A percentile compares a stretch with the other conserved stretches of the same genome.
Evolutionary conservation across 2,113 vertebrate genomes (phyloP).

Genomic region (Rutilus rutilus): DNA sequence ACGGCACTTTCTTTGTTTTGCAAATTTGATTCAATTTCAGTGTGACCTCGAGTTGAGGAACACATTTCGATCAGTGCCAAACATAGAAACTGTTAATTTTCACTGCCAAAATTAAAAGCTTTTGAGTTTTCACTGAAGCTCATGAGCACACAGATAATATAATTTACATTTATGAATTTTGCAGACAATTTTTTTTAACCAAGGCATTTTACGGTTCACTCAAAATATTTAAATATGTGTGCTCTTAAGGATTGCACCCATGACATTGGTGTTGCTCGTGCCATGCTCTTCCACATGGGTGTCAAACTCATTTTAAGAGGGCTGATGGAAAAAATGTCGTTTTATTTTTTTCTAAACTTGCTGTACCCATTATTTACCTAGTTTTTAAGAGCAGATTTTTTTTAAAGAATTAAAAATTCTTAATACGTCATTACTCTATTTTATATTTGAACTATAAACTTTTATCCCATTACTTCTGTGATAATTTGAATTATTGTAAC

Average conservation of each 20-base stretch:
- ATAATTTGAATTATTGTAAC: no score
- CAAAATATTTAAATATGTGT: background rate
- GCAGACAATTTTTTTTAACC: background rate
- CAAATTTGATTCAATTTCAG: conserved; percentile 16
- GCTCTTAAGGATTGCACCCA: background rate
- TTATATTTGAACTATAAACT: no score
- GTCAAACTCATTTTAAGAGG: background rate
- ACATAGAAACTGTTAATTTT: conserved; percentile 4
- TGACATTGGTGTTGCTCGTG: background rate
- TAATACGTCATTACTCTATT: no score
- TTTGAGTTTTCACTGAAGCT: conserved; percentile 3
- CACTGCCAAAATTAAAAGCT: conserved; percentile 23
- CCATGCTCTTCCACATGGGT: background rate
- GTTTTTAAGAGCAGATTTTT: background rate
- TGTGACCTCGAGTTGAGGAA: conserved; percentile 24
- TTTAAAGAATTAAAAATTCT: background rate
- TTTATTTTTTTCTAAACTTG: background rate
- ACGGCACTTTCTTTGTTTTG: conserved; percentile 13
- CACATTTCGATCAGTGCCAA: conserved; percentile 4
- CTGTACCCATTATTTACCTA: background rate
- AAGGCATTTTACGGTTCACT: background rate
- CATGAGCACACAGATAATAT: background rate
- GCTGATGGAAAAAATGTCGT: background rate
- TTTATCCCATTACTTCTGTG: no score
- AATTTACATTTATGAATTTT: conserved; percentile 1